Percentiles rank a stretch among this genome's conserved stretches.
Evolutionary conservation across 2,888 invertebrate genomes (phyloP).

Genomic region (Catocala nupta): DNA sequence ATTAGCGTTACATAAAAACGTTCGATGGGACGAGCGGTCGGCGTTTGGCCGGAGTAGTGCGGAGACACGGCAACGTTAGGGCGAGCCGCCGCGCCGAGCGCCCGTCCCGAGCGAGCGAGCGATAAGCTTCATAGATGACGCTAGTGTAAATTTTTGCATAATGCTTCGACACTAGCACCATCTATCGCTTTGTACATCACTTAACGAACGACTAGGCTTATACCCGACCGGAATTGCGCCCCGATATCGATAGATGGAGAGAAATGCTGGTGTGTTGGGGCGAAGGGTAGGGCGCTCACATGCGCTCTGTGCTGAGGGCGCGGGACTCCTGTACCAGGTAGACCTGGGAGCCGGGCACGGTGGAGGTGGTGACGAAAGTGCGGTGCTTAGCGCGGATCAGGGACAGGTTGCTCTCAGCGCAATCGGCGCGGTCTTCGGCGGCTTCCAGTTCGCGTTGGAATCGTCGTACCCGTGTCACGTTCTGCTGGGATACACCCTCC

Average conservation of each 20-base stretch:
- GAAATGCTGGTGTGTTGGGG: slow-evolving; percentile 81
- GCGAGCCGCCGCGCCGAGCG: slow-evolving; percentile 79
- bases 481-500: slow-evolving; percentile 97
- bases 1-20: slow-evolving; percentile 74
- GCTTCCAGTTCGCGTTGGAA: slow-evolving; percentile 99
- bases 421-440: slow-evolving; percentile 98
- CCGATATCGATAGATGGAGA: slow-evolving; percentile 72
- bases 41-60: slow-evolving; percentile 71
- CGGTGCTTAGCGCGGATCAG: slow-evolving; percentile 99
- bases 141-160: slow-evolving; percentile 36
- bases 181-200: slow-evolving; percentile 70
- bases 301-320: slow-evolving; percentile 85
- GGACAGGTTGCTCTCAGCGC: slow-evolving; percentile 97
- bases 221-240: slow-evolving; percentile 86
- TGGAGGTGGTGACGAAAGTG: slow-evolving; percentile 98
- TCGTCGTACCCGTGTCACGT: slow-evolving; percentile 97
- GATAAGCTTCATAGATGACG: slow-evolving; percentile 57
- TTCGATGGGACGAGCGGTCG: slow-evolving; percentile 78
- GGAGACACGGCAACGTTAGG: slow-evolving; percentile 82
- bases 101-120: slow-evolving; percentile 72
- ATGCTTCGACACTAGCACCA: slow-evolving; percentile 54
- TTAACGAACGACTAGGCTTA: slow-evolving; percentile 85
- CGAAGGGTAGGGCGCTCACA: slow-evolving; percentile 63
- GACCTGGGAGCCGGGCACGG: slow-evolving; percentile 96
- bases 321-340: slow-evolving; percentile 96